Conservation (phyloP, 2,113 vertebrate species). For the Carassius gibelio region DNA sequence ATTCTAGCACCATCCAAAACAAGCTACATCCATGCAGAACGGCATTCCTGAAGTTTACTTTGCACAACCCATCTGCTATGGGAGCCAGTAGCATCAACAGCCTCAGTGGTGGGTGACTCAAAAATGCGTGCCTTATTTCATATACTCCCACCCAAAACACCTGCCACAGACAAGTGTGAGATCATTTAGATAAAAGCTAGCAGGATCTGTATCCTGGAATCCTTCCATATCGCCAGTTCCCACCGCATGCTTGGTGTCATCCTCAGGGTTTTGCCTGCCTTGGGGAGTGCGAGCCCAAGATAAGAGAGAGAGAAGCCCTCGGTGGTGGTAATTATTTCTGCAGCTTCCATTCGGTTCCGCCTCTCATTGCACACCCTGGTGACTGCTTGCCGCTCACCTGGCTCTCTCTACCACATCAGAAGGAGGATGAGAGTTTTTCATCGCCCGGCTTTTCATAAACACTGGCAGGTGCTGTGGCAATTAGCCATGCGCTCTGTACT, state of each 20-base stretch:
- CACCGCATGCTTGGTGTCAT: constrained; percentile 80
- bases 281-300: constrained; percentile 33
- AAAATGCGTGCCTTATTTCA: constrained; percentile 65
- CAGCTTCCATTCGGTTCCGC: constrained; percentile 59
- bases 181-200: constrained; percentile 73
- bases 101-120: constrained; percentile 61
- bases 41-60: constrained; percentile 16
- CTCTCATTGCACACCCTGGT: constrained; percentile 38
- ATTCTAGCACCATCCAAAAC: constrained; percentile 4
- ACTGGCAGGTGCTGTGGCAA: constrained; percentile 77
- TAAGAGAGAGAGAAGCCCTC: constrained; percentile 62
- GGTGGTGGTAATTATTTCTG: constrained; percentile 73
- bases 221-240: constrained; percentile 74
- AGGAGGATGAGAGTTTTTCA: constrained; percentile 43
- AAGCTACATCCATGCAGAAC: constrained; percentile 21
- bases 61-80: constrained; percentile 25
- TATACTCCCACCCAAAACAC: constrained; percentile 67
- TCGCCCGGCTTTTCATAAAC: constrained; percentile 74
- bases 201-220: constrained; percentile 71
- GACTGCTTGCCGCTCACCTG: constrained; percentile 60
- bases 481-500: constrained; percentile 76
- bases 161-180: constrained; percentile 65
- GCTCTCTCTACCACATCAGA: constrained; percentile 61
- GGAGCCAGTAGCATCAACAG: constrained; percentile 45
- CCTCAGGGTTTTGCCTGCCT: constrained; percentile 65